phyloP scores from a whole-genome alignment of 2,113 vertebrate species.

The Daubentonia madagascariensis region DNA sequence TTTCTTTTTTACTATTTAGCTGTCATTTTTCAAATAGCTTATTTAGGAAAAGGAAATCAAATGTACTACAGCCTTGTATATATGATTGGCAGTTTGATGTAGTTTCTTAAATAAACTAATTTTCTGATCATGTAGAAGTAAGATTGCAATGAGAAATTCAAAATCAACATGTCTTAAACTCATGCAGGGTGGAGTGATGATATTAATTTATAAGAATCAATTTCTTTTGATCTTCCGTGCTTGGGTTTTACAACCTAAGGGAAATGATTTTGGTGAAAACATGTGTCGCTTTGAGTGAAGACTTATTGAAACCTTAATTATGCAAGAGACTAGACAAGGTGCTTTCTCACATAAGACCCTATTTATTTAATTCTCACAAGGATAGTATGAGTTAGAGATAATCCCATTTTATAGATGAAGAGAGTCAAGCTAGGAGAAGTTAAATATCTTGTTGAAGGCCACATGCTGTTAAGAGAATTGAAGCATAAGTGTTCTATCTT shows the following conservation, averaged over 20 bases:
- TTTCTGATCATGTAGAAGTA: constrained; percentile 41
- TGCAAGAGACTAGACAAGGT: neutral
- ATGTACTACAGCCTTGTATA: neutral
- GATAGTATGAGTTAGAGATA: neutral
- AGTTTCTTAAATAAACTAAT: constrained; percentile 13
- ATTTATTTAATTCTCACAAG: neutral
- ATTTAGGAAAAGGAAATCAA: constrained; percentile 42
- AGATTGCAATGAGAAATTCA: constrained; percentile 37
- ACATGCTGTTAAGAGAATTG: neutral
- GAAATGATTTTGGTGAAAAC: neutral
- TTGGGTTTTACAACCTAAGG: neutral
- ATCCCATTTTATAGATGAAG: neutral
- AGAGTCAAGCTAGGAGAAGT: neutral
- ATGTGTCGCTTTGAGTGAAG: neutral
- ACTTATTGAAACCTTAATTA: neutral
- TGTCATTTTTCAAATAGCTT: constrained; percentile 42
- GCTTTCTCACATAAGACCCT: neutral
- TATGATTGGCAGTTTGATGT: neutral
- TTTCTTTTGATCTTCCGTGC: neutral
- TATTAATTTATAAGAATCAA: neutral
- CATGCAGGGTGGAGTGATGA: neutral
- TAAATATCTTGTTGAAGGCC: neutral
- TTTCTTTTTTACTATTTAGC: constrained; percentile 14
- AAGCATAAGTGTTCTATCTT: neutral
- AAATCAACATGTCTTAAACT: neutral